These are phyloP conservation scores for Drosophila lowei DNA, from an alignment of 1,140 invertebrate genomes.

Conservation along the genomic window DNA sequence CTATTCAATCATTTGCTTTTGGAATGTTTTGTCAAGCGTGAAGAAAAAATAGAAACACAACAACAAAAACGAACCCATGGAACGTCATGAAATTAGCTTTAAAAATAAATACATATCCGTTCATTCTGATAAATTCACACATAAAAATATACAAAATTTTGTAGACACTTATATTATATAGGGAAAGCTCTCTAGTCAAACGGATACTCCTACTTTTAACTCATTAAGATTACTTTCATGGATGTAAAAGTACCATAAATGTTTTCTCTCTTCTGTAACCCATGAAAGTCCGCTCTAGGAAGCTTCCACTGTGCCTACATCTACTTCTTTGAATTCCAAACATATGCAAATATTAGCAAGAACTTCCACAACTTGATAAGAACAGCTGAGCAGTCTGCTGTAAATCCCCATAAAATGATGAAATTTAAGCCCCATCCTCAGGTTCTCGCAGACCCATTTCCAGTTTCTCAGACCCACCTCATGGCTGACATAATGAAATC, in stretches of 20 bases:
- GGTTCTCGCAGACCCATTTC: too few relatives aligned
- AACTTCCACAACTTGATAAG: neutral
- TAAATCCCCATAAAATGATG: slow-evolving; percentile 6
- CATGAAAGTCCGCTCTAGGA: too few relatives aligned
- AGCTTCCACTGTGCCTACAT: too few relatives aligned
- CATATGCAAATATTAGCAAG: slow-evolving; percentile 17
- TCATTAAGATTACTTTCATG: too few relatives aligned
- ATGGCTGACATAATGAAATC: slow-evolving; percentile 55
- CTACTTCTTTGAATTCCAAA: neutral
- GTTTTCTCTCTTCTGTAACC: too few relatives aligned
- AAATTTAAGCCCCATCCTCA: slow-evolving; percentile 1
- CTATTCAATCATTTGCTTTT: slow-evolving; percentile 15
- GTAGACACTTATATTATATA: too few relatives aligned
- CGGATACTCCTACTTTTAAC: too few relatives aligned
- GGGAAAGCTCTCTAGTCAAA: too few relatives aligned
- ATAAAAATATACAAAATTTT: neutral
- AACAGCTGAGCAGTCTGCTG: slow-evolving; percentile 21
- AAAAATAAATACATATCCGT: slow-evolving; percentile 28
- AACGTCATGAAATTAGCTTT: slow-evolving; percentile 47
- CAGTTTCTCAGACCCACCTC: neutral
- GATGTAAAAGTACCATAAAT: too few relatives aligned
- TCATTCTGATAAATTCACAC: neutral
- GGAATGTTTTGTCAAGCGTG: slow-evolving; percentile 21
- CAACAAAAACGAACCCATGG: slow-evolving; percentile 15
- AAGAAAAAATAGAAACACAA: slow-evolving; percentile 36